Base-by-base conservation (phyloP, 2,888 invertebrate genomes). In the Antitype chi region DNA sequence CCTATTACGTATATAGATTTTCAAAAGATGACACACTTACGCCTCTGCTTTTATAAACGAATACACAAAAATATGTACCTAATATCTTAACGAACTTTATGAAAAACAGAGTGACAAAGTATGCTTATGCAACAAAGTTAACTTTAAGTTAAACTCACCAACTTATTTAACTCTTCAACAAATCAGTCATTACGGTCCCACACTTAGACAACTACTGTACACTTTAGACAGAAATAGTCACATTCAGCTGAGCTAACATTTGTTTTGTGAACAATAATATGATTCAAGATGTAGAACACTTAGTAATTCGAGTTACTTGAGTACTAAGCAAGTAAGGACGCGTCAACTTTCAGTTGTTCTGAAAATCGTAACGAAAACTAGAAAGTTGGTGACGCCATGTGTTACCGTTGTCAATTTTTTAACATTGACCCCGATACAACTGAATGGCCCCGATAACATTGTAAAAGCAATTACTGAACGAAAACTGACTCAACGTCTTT, bases 211-310 rank as follows among this genome's bases (percentile, higher is more conserved):
- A 68, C 47, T 32, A 84, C 72, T 72, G 80, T n/a, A 73, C 72
- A 52, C 43, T 79, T 69, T 25, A 69, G n/a, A 60, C 69, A 80
- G 66, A 85, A 81, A 74, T 59, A 81, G 57, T 71, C n/a, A 81
- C 83, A 80, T 74, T 75, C 88, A 88, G 81, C 86, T 89, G 89
- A 73, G 70, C 84, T 79, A 91, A 89, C 87, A 89, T 90, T 90
- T 87, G 83, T 63, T 75, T 75, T 78, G 75, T 76, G 80, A 85
- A 77, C 87, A 87, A 79, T 78, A 7, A 53, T 60, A 79, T 89
- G 89, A 90, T 84, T 88, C 86, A 88, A 78, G 73, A 82, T 70
- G 52, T 57, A 32, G 28, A 59, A 20, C 70, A 32, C 53, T 85
- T 11, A 71, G 82, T 75, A 67, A 66, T 49, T 55, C 25, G 52